phyloP scores from a whole-genome alignment of 2,888 invertebrate species.

The Drosophila paramelanica region DNA sequence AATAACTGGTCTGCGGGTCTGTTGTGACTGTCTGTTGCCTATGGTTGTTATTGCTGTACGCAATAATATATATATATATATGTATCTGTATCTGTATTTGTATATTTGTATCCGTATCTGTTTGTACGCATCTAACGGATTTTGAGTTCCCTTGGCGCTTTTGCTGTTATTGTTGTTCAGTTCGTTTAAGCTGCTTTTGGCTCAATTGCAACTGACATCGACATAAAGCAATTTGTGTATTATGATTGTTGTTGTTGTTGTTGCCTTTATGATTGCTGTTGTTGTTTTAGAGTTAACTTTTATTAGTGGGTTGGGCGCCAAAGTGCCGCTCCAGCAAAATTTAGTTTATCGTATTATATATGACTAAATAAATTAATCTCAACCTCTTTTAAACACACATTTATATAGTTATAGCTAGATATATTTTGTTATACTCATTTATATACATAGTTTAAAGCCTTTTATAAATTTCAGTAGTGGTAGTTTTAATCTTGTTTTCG shows the following conservation, averaged over 20 bases:
- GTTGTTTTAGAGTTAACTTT: constrained; percentile 4
- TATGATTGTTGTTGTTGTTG: constrained; percentile 6
- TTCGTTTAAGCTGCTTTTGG: constrained; percentile 44
- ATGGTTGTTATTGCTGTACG: constrained; percentile 4
- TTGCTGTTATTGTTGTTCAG: constrained; percentile 20
- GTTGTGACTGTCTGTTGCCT: constrained; percentile 15
- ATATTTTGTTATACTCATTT: too few species aligned
- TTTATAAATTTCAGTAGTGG: constrained; percentile 9
- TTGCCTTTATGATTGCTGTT: constrained; percentile 10
- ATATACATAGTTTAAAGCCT: constrained; percentile 4
- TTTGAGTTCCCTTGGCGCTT: constrained; percentile 19
- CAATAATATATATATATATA: constrained; percentile 8
- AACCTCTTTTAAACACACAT: neutral
- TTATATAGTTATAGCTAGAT: neutral
- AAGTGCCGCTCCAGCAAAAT: constrained; percentile 10
- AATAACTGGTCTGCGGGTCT: constrained; percentile 30
- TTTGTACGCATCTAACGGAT: constrained; percentile 41
- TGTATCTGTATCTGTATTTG: constrained; percentile 11
- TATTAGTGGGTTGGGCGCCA: constrained; percentile 19
- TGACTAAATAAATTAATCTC: neutral
- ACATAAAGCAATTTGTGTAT: constrained; percentile 40
- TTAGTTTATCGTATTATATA: constrained; percentile 22
- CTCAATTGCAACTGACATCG: constrained; percentile 52
- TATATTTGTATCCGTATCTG: constrained; percentile 9
- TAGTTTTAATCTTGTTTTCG: constrained; percentile 31